Evolutionary conservation across 2,113 vertebrate species (phyloP), one percentile per base, ranked within the genome.

Genomic region (Phrynocephalus versicolor): DNA sequence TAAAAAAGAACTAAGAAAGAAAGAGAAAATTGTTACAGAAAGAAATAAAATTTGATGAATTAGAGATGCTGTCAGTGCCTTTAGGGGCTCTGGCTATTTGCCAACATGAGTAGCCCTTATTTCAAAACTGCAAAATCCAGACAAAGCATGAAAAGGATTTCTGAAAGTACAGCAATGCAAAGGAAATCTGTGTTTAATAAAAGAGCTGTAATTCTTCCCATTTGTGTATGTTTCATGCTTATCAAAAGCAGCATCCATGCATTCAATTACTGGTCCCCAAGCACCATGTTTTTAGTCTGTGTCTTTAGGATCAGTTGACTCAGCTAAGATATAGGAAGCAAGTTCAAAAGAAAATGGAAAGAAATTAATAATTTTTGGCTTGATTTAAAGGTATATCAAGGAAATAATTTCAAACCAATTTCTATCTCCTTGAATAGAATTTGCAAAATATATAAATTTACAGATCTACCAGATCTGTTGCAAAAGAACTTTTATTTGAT

Each of bases 271-370:
- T 91, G 79, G 79, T 88, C 89, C n/a, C 71, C 83, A 84, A 82
- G 64, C 15, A 69, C 69, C 82, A 16, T 93, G 95, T 94, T 94
- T 95, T 95, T 89, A 94, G 90, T 83, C 9, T 19, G 41, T 4
- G 80, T 67, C 30, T 90, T 94, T 88, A 88, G 88, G 81, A 90
- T 85, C 8, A 65, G 69, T 77, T 89, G 93, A 89, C 69, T 88
- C 16, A 77, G 80, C 73, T 80, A 84, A 91, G 58, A 3, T 76
- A 88, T 37, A 92, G 88, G 89, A 75, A 91, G 85, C 2, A 69
- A 51, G 74, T 87, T 85, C 30, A 88, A 67, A 33, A 90, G 88
- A 67, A 85, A 81, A 80, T 14, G 7, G 37, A 16, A 45, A 58
- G 84, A 57, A 33, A 76, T 74, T 60, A 57, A 79, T 74, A 88